Percentiles rank a stretch among this genome's conserved stretches.
phyloP scores from a whole-genome alignment of 2,797 vertebrate genomes.

The Pteronotus mesoamericanus region DNA sequence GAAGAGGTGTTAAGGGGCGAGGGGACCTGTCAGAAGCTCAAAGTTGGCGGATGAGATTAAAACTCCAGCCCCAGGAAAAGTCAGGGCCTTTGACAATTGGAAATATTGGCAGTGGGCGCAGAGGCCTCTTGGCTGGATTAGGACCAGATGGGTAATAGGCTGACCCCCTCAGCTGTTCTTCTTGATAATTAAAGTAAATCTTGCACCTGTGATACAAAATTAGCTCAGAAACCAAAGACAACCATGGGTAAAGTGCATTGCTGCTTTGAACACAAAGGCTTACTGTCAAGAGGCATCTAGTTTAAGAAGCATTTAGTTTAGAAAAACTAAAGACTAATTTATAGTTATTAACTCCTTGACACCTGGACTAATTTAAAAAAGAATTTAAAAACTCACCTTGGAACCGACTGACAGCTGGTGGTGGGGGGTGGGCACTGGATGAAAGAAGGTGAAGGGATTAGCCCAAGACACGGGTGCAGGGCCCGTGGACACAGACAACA shows the following conservation, averaged over 20 bases:
- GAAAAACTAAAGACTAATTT: constrained; percentile 5
- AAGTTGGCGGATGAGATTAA: constrained; percentile 60
- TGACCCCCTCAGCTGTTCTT: constrained; percentile 74
- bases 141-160: constrained; percentile 61
- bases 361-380: constrained; percentile 26
- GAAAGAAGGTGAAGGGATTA: too few species aligned
- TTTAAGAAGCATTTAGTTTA: constrained; percentile 26
- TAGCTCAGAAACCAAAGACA: constrained; percentile 52
- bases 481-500: too few species aligned
- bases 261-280: constrained; percentile 65
- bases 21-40: neutral
- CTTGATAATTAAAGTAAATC: constrained; percentile 68
- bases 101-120: constrained; percentile 4
- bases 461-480: too few species aligned
- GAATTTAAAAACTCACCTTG: neutral
- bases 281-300: constrained; percentile 42
- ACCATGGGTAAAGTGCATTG: constrained; percentile 36
- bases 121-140: constrained; percentile 36
- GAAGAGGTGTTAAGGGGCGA: neutral
- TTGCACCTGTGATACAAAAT: constrained; percentile 76
- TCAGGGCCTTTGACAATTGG: constrained; percentile 44
- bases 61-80: constrained; percentile 61
- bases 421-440: too few species aligned
- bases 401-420: too few species aligned
- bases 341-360: constrained; percentile 55